Percentiles rank a stretch among this genome's conserved stretches.
phyloP scores from a whole-genome alignment of 2,113 vertebrate species.

The Odocoileus hemionus region DNA sequence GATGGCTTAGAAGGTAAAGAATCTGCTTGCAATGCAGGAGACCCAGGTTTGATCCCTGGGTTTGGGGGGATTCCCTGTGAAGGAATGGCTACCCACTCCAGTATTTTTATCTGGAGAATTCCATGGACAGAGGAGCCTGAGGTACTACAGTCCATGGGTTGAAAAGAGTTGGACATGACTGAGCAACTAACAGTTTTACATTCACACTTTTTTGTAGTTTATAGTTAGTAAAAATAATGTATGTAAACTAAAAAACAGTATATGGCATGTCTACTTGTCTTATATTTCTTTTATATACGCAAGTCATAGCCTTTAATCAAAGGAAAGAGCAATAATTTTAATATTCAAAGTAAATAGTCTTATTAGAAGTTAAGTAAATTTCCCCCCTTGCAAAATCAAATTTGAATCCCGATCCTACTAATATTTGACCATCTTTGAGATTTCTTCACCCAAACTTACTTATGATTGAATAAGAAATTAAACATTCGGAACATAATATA shows the following conservation, averaged over 20 bases:
- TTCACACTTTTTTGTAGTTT: background rate
- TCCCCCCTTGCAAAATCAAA: background rate
- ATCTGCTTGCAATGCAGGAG: background rate
- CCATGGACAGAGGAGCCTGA: background rate
- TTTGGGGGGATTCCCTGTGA: background rate
- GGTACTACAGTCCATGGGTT: background rate
- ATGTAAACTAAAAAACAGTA: background rate
- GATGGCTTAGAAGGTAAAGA: background rate
- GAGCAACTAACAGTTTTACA: background rate
- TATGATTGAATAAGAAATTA: background rate
- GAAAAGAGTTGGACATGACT: background rate
- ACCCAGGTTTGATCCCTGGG: background rate
- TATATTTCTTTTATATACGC: background rate
- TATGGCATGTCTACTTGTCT: background rate
- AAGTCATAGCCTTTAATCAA: background rate
- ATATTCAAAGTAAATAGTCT: background rate
- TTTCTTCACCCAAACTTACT: background rate
- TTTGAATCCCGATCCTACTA: background rate
- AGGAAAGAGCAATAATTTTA: background rate
- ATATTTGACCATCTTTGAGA: background rate
- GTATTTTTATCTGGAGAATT: too few relatives aligned
- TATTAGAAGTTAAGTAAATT: background rate
- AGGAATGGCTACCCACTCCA: background rate
- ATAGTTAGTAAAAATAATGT: background rate
- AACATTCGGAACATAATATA: background rate